phyloP scores from a whole-genome alignment of 2,888 invertebrate genomes.

The Apodemia hepburni region DNA sequence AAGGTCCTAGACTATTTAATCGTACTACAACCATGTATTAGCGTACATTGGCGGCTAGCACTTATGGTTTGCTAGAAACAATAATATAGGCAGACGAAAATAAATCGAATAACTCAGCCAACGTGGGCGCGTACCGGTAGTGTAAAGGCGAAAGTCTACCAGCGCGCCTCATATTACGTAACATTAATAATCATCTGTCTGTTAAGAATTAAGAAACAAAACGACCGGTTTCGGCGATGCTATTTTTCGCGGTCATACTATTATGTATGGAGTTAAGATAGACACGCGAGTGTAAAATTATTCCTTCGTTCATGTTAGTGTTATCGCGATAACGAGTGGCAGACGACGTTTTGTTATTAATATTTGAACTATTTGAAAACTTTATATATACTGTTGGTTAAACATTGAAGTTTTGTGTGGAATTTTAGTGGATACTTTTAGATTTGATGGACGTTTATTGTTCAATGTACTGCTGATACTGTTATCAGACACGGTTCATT shows the following conservation, averaged over 20 bases:
- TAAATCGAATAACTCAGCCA: conserved; percentile 48
- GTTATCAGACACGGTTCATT: conserved; percentile 34
- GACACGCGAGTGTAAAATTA: conserved; percentile 45
- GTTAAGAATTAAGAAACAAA: conserved; percentile 40
- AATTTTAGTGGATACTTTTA: neutral
- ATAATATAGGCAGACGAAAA: conserved; percentile 46
- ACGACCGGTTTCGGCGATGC: conserved; percentile 54
- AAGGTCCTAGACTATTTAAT: conserved; percentile 27
- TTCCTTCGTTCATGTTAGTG: conserved; percentile 52
- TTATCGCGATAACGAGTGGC: conserved; percentile 57
- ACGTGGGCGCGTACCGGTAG: conserved; percentile 52
- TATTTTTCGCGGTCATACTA: conserved; percentile 53
- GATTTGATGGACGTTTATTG: no score
- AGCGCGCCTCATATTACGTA: conserved; percentile 49
- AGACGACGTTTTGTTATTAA: conserved; percentile 43
- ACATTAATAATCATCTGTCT: conserved; percentile 45
- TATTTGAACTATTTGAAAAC: neutral
- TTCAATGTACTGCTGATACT: neutral
- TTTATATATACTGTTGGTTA: neutral
- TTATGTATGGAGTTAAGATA: conserved; percentile 51
- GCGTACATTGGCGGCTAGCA: conserved; percentile 38
- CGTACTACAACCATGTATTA: conserved; percentile 40
- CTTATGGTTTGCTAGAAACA: conserved; percentile 41
- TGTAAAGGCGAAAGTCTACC: conserved; percentile 49
- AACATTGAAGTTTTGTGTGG: neutral